These are phyloP conservation scores for Lamellibrachia satsuma DNA, from an alignment of 2,888 invertebrate species.

Conservation along the genomic window DNA sequence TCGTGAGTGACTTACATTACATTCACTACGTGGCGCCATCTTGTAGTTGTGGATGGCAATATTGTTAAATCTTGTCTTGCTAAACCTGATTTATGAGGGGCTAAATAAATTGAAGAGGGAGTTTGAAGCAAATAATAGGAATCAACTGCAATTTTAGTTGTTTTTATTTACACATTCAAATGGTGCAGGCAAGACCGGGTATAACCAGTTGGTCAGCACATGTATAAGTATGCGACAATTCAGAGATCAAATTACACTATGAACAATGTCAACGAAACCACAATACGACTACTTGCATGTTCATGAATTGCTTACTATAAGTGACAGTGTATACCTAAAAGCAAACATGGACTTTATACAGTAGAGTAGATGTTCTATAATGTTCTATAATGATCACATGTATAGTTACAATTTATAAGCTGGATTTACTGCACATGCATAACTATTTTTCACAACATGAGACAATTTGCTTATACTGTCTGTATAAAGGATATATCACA, in stretches of 20 bases:
- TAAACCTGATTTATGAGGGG: too few species aligned
- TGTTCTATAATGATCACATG: background rate
- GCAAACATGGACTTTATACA: background rate
- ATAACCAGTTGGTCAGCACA: background rate
- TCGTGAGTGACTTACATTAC: too few species aligned
- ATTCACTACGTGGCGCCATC: too few species aligned
- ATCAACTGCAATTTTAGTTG: background rate
- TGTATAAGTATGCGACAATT: background rate
- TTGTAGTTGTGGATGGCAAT: too few species aligned
- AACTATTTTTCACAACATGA: background rate
- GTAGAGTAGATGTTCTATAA: background rate
- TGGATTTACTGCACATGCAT: background rate
- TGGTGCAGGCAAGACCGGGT: background rate
- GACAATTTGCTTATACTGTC: background rate
- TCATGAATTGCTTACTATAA: background rate
- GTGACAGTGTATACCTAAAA: background rate
- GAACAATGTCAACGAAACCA: background rate
- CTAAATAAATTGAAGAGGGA: too few species aligned
- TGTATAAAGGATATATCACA: background rate
- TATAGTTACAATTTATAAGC: background rate
- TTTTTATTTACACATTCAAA: constrained; percentile 4
- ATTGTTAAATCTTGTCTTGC: too few species aligned
- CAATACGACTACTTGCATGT: background rate
- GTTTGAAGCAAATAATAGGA: background rate
- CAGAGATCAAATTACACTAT: background rate